Percentiles rank a stretch among this genome's conserved stretches.
phyloP scores from a whole-genome alignment of 2,797 vertebrate genomes.

The Diglossa cyanea region DNA sequence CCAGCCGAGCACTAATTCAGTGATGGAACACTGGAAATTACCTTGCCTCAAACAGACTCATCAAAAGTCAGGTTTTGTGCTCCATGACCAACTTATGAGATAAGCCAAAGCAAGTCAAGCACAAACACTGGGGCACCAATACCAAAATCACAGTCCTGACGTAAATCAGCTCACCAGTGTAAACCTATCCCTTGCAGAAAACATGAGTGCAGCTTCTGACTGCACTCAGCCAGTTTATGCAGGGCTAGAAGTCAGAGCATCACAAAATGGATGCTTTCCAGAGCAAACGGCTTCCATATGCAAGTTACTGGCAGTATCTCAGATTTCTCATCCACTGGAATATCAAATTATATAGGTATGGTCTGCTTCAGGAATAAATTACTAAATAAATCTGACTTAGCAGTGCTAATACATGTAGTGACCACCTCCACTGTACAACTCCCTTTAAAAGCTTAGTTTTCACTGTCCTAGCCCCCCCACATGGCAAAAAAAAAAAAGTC shows the following conservation, averaged over 20 bases:
- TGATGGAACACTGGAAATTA: not conserved
- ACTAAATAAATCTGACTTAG: not conserved
- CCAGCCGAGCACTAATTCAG: fast-evolving
- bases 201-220: fast-evolving
- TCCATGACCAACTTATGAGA: not conserved
- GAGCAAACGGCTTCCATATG: not conserved
- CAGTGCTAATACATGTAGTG: fast-evolving
- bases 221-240: not conserved
- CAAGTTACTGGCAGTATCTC: not conserved
- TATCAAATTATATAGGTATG: not conserved
- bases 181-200: not conserved
- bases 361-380: not conserved
- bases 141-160: not conserved
- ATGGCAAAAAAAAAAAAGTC: not conserved
- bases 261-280: fast-evolving
- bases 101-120: not conserved
- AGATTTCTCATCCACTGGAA: not conserved
- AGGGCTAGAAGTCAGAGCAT: not conserved
- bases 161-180: not conserved
- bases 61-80: not conserved
- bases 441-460: not conserved
- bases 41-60: fast-evolving
- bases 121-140: fast-evolving
- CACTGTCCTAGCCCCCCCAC: not conserved
- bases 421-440: not conserved